These are phyloP conservation scores for Apodemus agrarius DNA, from an alignment of 2,797 vertebrate species.

Conservation along the genomic window DNA sequence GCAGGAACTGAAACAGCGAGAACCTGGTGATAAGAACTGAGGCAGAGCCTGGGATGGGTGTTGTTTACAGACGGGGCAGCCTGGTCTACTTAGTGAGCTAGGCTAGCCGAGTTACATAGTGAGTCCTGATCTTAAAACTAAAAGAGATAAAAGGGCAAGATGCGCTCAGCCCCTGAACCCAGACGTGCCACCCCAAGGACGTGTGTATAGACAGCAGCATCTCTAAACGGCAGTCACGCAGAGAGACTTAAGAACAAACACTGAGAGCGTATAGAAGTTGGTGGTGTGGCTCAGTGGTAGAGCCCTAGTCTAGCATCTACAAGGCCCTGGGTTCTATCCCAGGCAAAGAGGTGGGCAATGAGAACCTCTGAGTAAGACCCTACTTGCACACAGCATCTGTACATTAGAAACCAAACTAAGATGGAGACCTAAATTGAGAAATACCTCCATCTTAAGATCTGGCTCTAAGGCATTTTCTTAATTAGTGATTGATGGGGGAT, in stretches of 20 bases:
- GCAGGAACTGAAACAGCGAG: background rate
- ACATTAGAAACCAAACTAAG: background rate
- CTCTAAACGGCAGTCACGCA: background rate
- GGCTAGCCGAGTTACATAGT: background rate
- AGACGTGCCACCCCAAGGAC: background rate
- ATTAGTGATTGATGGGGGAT: background rate
- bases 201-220: background rate
- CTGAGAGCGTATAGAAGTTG: background rate
- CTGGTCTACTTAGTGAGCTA: background rate
- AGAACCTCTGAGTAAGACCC: background rate
- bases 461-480: too few relatives aligned
- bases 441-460: too few relatives aligned
- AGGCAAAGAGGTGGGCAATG: background rate
- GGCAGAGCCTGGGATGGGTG: background rate
- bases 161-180: background rate
- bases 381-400: background rate
- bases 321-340: background rate
- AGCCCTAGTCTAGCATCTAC: background rate
- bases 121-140: background rate
- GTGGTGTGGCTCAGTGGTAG: background rate
- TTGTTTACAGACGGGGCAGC: background rate
- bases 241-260: constrained; percentile 5
- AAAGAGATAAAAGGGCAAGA: background rate
- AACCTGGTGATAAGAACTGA: background rate
- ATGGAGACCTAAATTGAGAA: too few relatives aligned